Evolutionary conservation across 2,113 vertebrate species (phyloP), one percentile per base, ranked within the genome.

Genomic region (Microcebus ravelobensis): DNA sequence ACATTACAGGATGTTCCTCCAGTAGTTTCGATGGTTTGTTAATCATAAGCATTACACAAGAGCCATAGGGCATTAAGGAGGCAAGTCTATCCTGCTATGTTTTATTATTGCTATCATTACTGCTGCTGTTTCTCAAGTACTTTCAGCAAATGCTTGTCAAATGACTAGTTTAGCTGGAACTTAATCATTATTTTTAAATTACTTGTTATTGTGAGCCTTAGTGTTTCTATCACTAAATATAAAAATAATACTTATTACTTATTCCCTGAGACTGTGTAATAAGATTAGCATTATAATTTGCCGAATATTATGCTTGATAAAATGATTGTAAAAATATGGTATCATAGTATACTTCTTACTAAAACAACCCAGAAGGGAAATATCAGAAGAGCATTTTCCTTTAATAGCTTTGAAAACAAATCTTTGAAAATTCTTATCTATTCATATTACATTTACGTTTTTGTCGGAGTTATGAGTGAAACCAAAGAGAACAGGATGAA

Each of bases 261-360:
- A 89, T 87, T 96, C 94, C 87, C 88, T 95, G 79, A 96, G 68
- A 96, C 59, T 79, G 52, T 92, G 7, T 90, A 52, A 85, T 70
- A 79, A 94, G 61, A 18, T 80, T 74, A 84, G 34, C 63, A n/a
- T 83, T 90, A 85, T 90, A 84, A 39, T 61, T 83, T 83, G 48
- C 25, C 96, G 63, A 85, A 45, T 90, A 92, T 55, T 84, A 71
- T 68, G 50, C 39, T 77, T 91, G 73, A 92, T 92, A 89, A 89
- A 90, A 95, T 70, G 45, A 90, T 45, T 97, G 36, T 90, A 76
- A 93, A 97, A 95, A 59, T 52, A 94, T 71, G 86, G 89, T 94
- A 92, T 50, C 79, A 87, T 9, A 14, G 12, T 31, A 76, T 63
- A 79, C 23, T 67, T 90, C 59, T 87, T 67, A 73, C 70, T 93